A percentile compares a stretch with the other conserved stretches of the same genome.
Conservation (phyloP, 2,113 vertebrate genomes). For the Chaenocephalus aceratus region DNA sequence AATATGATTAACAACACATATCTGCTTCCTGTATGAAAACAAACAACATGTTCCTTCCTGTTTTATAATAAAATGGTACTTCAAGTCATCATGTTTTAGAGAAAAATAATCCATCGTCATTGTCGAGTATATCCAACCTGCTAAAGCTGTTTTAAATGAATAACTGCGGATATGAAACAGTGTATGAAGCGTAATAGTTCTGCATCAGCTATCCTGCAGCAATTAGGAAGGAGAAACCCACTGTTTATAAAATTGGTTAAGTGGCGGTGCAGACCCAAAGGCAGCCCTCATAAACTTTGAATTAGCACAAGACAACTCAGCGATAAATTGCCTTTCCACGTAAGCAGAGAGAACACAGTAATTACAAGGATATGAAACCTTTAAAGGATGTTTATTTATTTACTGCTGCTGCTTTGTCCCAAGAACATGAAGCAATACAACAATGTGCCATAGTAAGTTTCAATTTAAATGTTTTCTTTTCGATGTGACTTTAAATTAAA, state of each 20-base stretch:
- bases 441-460: conserved; percentile 17
- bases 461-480: background rate
- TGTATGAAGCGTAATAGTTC: conserved; percentile 25
- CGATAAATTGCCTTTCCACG: conserved; percentile 55
- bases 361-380: conserved; percentile 62
- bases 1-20: background rate
- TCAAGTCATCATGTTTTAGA: background rate
- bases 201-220: conserved; percentile 27
- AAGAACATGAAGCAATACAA: conserved; percentile 3
- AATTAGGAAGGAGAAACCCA: conserved; percentile 39
- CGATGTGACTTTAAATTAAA: background rate
- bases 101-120: background rate
- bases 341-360: conserved; percentile 42
- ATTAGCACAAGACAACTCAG: conserved; percentile 57
- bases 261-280: conserved; percentile 39
- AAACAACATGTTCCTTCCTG: too few species aligned
- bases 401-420: conserved; percentile 37
- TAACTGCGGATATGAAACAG: background rate
- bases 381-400: conserved; percentile 43
- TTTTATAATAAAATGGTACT: background rate
- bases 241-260: conserved; percentile 58
- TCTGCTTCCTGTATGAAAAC: too few species aligned
- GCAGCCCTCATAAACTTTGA: conserved; percentile 64
- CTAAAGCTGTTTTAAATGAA: background rate
- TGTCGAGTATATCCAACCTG: conserved; percentile 5